Conservation (phyloP, 2,888 invertebrate species). For the Caenorhabditis auriculariae region DNA sequence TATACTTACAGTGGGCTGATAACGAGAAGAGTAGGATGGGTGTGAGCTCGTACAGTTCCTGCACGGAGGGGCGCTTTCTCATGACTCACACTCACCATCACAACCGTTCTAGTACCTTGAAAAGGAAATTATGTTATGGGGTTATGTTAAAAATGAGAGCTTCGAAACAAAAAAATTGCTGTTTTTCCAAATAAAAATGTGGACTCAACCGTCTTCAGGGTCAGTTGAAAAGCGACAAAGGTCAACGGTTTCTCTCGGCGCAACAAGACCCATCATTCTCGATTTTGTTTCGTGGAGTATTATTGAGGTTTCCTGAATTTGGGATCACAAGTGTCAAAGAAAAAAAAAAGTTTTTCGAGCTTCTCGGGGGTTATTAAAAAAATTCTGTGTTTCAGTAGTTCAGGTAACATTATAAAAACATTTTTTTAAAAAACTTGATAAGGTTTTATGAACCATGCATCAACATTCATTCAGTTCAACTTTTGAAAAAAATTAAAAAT, state of each 20-base stretch:
- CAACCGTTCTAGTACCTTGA: slow-evolving; percentile 34
- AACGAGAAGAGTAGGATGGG: slow-evolving; percentile 35
- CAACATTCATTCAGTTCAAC: too few species aligned
- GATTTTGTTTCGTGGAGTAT: slow-evolving; percentile 37
- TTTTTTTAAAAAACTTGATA: too few species aligned
- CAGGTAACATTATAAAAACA: too few species aligned
- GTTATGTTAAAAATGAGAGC: neutral
- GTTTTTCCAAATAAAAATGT: neutral
- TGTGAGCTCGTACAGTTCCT: slow-evolving; percentile 28
- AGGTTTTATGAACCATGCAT: too few species aligned
- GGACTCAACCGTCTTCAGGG: slow-evolving; percentile 19
- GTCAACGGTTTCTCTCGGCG: slow-evolving; percentile 35
- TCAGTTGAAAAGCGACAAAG: slow-evolving; percentile 31
- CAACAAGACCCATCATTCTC: slow-evolving; percentile 32
- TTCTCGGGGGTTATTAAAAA: too few species aligned
- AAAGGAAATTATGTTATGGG: neutral
- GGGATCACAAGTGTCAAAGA: neutral
- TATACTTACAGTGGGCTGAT: slow-evolving; percentile 29
- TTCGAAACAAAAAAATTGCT: neutral
- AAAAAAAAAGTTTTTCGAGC: too few species aligned
- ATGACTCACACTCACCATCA: slow-evolving; percentile 32
- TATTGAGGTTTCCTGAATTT: slow-evolving; percentile 27
- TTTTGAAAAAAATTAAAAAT: too few species aligned
- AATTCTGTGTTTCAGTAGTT: too few species aligned
- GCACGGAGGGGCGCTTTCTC: slow-evolving; percentile 20